These are phyloP conservation scores for Paragorgia papillata DNA, from an alignment of 92 coral and sea anemone genomes.

Conservation along the genomic window DNA sequence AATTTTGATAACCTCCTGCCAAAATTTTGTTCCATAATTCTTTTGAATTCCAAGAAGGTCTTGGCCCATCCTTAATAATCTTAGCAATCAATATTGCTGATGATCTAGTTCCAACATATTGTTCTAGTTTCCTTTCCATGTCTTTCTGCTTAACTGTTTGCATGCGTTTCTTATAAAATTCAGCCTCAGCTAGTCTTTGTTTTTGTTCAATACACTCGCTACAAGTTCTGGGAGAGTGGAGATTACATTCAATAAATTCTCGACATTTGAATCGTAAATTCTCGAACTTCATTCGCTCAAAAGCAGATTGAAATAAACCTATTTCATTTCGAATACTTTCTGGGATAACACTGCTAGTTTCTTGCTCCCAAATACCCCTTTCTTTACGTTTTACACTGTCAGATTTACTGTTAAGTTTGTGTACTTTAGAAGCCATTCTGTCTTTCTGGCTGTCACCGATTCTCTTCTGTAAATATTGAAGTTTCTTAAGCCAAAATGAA, in stretches of 20 bases:
- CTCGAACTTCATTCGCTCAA: slow-evolving; percentile 18
- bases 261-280: slow-evolving; percentile 4
- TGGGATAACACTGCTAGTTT: not conserved
- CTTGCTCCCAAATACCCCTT: not conserved
- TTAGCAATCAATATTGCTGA: slow-evolving; percentile 31
- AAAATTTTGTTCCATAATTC: slow-evolving; percentile 10
- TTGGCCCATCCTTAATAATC: slow-evolving; percentile 18
- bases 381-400: no score
- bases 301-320: slow-evolving; percentile 7
- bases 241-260: not conserved
- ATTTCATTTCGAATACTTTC: not conserved
- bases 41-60: slow-evolving; percentile 17
- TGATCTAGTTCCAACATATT: not conserved
- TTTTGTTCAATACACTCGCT: not conserved
- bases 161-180: slow-evolving; percentile 12
- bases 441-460: no score
- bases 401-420: no score
- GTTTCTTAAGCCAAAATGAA: slow-evolving; percentile 18
- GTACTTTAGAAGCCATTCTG: no score
- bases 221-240: not conserved
- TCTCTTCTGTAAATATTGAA: not conserved
- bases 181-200: not conserved
- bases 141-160: not conserved
- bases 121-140: not conserved
- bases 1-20: not conserved